Conservation (phyloP, 2,113 vertebrate species). For the Cyrtonyx montezumae region DNA sequence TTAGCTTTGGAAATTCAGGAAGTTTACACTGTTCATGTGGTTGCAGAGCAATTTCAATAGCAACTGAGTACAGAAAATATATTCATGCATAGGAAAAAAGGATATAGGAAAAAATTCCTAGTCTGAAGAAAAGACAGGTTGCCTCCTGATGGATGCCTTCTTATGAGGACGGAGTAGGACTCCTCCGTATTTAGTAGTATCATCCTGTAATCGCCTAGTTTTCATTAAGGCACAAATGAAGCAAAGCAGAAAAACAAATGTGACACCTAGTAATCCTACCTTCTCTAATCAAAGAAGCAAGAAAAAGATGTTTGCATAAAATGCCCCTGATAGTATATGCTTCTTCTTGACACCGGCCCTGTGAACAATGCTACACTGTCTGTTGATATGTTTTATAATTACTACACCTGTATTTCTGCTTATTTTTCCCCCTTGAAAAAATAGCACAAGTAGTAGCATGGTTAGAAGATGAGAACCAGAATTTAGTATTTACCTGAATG, state of each 20-base stretch:
- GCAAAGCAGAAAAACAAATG: neutral
- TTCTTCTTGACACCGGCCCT: neutral
- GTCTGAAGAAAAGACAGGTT: neutral
- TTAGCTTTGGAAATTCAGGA: neutral
- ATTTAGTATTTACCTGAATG: neutral
- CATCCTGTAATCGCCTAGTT: neutral
- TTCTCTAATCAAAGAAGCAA: neutral
- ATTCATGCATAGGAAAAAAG: neutral
- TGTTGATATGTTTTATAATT: neutral
- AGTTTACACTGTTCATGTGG: neutral
- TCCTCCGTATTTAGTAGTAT: neutral
- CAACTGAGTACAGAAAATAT: neutral
- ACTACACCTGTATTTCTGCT: neutral
- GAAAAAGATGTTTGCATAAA: neutral
- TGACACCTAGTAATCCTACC: neutral
- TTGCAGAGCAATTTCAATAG: neutral
- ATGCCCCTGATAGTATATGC: neutral
- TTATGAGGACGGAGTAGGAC: neutral
- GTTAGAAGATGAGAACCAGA: neutral
- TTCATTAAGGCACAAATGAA: slow-evolving; percentile 49
- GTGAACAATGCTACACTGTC: neutral
- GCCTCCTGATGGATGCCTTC: neutral
- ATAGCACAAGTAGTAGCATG: neutral
- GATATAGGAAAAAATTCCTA: neutral
- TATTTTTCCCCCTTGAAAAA: neutral